These are phyloP conservation scores for Hypomecis punctinalis DNA, from an alignment of 2,888 invertebrate genomes.

Conservation along the genomic window DNA sequence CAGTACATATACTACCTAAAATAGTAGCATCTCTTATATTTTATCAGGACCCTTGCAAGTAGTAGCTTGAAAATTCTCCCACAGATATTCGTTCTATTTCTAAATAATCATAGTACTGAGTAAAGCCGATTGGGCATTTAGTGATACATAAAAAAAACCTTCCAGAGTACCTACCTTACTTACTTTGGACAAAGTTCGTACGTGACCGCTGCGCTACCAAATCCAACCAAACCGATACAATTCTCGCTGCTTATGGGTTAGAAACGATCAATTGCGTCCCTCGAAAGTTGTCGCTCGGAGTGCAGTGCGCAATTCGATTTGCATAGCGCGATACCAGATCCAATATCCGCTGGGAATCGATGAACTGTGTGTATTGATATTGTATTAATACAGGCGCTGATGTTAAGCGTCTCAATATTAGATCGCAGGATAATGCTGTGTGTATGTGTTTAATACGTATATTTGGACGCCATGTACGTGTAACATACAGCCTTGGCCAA, in stretches of 20 bases:
- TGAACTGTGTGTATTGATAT: constrained; percentile 44
- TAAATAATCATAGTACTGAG: no score
- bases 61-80: no score
- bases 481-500: no score
- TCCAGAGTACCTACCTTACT: not conserved
- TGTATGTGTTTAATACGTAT: not conserved
- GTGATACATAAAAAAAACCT: no score
- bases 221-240: constrained; percentile 25
- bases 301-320: constrained; percentile 68
- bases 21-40: no score
- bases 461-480: no score
- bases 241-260: constrained; percentile 48
- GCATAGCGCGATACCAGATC: constrained; percentile 63
- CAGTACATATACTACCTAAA: no score
- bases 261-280: constrained; percentile 58
- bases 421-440: not conserved
- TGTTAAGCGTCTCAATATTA: constrained; percentile 1
- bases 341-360: constrained; percentile 56
- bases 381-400: constrained; percentile 23
- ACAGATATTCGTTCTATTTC: no score
- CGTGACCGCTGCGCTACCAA: constrained; percentile 21
- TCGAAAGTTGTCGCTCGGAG: constrained; percentile 59
- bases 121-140: no score
- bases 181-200: constrained; percentile 12
- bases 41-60: no score